Conservation (phyloP, 1,140 invertebrate species). For the Phocides pigmalion region DNA sequence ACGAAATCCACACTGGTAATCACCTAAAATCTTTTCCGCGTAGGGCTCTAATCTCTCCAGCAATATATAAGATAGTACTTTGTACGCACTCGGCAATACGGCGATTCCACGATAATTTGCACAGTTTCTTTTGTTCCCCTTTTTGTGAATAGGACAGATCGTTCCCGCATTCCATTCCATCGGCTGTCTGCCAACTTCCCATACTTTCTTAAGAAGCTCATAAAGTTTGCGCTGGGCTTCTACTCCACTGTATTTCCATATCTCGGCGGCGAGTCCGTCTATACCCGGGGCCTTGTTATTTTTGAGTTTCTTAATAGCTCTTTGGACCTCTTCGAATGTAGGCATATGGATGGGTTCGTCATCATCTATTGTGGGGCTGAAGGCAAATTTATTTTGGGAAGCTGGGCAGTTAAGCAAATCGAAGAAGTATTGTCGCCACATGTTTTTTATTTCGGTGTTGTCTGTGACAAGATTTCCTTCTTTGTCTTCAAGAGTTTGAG, state of each 20-base stretch:
- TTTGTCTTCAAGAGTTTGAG: neutral
- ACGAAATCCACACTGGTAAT: constrained; percentile 18
- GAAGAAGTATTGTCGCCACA: too few relatives aligned
- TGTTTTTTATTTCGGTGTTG: too few relatives aligned
- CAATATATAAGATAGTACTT: constrained; percentile 27
- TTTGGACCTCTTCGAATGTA: neutral
- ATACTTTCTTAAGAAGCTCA: constrained; percentile 10
- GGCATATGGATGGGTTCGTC: neutral
- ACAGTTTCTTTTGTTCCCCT: neutral
- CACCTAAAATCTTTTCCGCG: constrained; percentile 2
- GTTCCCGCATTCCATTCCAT: constrained; percentile 23
- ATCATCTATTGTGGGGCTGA: too few relatives aligned
- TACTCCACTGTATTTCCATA: constrained; percentile 33
- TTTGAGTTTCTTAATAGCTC: constrained; percentile 2
- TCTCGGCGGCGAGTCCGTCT: neutral
- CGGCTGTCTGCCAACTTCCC: constrained; percentile 5
- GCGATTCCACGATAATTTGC: constrained; percentile 30
- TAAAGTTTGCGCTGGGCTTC: neutral
- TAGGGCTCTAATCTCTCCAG: constrained; percentile 9
- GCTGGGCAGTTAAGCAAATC: too few relatives aligned
- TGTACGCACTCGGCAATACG: constrained; percentile 28
- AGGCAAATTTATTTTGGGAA: too few relatives aligned
- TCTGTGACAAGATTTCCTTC: neutral
- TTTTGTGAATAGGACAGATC: constrained; percentile 8
- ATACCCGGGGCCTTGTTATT: constrained; percentile 16